These are phyloP conservation scores for Sicus ferrugineus DNA, from an alignment of 2,888 invertebrate genomes.

Conservation along the genomic window DNA sequence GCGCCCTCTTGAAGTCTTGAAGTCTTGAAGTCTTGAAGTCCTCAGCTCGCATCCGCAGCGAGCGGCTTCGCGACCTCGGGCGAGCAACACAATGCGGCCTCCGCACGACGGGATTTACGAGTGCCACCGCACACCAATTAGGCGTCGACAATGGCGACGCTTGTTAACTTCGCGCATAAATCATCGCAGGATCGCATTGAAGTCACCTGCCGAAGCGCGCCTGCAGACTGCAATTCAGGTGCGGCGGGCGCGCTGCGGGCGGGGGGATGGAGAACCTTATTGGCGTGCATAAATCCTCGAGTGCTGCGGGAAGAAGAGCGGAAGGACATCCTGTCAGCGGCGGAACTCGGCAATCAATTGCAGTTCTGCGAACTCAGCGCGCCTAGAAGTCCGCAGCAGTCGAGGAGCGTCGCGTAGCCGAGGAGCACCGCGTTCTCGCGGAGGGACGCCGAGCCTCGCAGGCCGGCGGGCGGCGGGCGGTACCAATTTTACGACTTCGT, in stretches of 20 bases:
- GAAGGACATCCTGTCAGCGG: neutral
- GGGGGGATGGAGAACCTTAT: neutral
- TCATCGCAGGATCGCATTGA: conserved; percentile 10
- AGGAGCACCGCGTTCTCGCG: too few species aligned
- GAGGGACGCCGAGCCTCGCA: neutral
- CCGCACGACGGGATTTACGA: too few species aligned
- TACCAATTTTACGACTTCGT: neutral
- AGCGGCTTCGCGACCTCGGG: too few species aligned
- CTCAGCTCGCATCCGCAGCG: too few species aligned
- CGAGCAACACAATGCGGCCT: too few species aligned
- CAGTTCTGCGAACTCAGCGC: conserved; percentile 19
- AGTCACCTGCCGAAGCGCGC: conserved; percentile 16
- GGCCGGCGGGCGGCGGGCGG: neutral
- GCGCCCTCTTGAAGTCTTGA: too few species aligned
- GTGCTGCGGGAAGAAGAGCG: neutral
- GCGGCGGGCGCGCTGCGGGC: neutral
- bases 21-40: too few species aligned
- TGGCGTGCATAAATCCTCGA: neutral
- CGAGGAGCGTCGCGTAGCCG: neutral
- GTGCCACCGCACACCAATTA: conserved; percentile 1
- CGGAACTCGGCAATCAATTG: conserved; percentile 28
- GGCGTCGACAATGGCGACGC: neutral
- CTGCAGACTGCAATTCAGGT: conserved; percentile 10
- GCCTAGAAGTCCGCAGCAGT: conserved; percentile 21
- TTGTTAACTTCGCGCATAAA: conserved; percentile 19